A percentile compares a stretch with the other conserved stretches of the same genome.
These are phyloP conservation scores for Scolopax bukidnonensis DNA, from an alignment of 2,797 vertebrate species.

Conservation along the genomic window DNA sequence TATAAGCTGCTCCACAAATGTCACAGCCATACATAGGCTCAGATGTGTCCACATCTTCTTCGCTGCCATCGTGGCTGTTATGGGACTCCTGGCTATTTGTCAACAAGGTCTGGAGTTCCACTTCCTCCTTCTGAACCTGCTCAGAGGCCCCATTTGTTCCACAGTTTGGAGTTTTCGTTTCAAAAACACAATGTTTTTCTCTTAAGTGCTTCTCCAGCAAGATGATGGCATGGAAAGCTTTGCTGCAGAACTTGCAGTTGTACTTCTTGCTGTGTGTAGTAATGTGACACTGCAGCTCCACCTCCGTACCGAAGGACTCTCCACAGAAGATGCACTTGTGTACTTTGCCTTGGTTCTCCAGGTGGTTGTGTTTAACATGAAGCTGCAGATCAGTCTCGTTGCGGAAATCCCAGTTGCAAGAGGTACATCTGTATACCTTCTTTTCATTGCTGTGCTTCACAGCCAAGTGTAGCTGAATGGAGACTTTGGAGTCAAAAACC, in stretches of 20 bases:
- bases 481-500: conserved; percentile 97
- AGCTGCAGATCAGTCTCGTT: conserved; percentile 94
- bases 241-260: conserved; percentile 98
- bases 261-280: conserved; percentile 99
- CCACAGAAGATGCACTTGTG: conserved; percentile 98
- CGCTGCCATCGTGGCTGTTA: conserved; percentile 93
- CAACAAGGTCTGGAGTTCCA: conserved; percentile 89
- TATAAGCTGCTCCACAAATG: conserved; percentile 98
- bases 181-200: conserved; percentile 97
- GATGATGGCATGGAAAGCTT: conserved; percentile 95
- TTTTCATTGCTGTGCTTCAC: conserved; percentile 98
- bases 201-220: conserved; percentile 94
- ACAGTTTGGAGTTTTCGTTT: conserved; percentile 92
- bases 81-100: conserved; percentile 94
- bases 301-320: conserved; percentile 95
- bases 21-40: conserved; percentile 97
- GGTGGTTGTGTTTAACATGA: conserved; percentile 96
- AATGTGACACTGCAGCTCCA: conserved; percentile 98
- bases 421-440: conserved; percentile 95
- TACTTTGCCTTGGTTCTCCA: conserved; percentile 94
- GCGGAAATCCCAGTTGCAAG: conserved; percentile 98
- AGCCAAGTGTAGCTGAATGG: conserved; percentile 95
- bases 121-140: conserved; percentile 91
- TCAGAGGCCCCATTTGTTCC: conserved; percentile 91
- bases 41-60: conserved; percentile 93